Conservation (phyloP, 2,888 invertebrate genomes). For the Augiades crinisus region DNA sequence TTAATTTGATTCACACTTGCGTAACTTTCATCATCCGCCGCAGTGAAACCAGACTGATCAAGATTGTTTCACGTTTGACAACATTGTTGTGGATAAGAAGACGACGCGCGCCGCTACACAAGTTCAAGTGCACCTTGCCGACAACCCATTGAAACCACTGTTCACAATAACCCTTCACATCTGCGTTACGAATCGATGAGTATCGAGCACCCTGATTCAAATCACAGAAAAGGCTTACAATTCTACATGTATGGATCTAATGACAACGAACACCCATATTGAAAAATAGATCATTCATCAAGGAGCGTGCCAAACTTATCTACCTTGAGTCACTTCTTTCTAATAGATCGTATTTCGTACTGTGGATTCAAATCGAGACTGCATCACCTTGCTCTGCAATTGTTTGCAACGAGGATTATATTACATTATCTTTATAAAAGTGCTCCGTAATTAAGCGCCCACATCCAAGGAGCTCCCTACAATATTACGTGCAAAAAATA, state of each 20-base stretch:
- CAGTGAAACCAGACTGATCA: slow-evolving; percentile 29
- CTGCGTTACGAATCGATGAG: slow-evolving; percentile 50
- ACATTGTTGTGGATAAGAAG: slow-evolving; percentile 28
- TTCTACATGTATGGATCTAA: slow-evolving; percentile 1
- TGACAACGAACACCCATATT: slow-evolving; percentile 13
- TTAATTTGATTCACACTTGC: background rate
- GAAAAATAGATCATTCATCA: slow-evolving; percentile 36
- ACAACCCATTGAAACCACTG: slow-evolving; percentile 54
- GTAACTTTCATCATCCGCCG: slow-evolving; percentile 16
- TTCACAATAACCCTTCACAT: slow-evolving; percentile 44
- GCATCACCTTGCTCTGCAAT: slow-evolving; percentile 68
- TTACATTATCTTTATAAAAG: slow-evolving; percentile 77
- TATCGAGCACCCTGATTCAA: slow-evolving; percentile 2
- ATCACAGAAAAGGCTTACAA: background rate
- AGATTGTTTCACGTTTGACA: slow-evolving; percentile 31
- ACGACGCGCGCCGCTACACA: slow-evolving; percentile 52
- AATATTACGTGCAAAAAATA: slow-evolving; percentile 54
- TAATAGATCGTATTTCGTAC: slow-evolving; percentile 54
- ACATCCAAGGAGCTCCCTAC: slow-evolving; percentile 61
- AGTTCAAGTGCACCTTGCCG: slow-evolving; percentile 59
- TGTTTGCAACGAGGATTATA: slow-evolving; percentile 73
- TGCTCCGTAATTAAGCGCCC: slow-evolving; percentile 77
- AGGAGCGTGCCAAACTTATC: slow-evolving; percentile 70
- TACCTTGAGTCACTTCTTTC: slow-evolving; percentile 57
- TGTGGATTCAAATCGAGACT: slow-evolving; percentile 47